Conservation (phyloP, 2,888 invertebrate species). For the Hecatera dysodea region DNA sequence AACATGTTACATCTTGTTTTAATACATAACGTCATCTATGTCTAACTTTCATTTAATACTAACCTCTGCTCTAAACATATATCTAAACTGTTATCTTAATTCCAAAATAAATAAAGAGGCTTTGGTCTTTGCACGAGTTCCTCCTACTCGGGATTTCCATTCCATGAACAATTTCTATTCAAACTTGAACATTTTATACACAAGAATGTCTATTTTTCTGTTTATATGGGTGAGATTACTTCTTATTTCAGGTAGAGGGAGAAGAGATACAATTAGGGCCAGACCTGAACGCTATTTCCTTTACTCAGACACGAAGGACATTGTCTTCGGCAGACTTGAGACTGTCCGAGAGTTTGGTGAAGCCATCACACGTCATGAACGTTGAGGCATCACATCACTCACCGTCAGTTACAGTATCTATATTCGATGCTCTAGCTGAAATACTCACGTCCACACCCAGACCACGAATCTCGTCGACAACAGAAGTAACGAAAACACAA, state of each 20-base stretch:
- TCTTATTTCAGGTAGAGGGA: slow-evolving; percentile 91
- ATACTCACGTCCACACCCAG: slow-evolving; percentile 90
- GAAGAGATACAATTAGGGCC: slow-evolving; percentile 90
- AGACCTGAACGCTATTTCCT: slow-evolving; percentile 88
- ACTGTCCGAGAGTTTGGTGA: slow-evolving; percentile 87
- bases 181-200: slow-evolving; percentile 62
- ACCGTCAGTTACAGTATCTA: slow-evolving; percentile 91
- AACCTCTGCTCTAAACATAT: slow-evolving; percentile 63
- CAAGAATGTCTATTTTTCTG: slow-evolving; percentile 76
- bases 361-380: slow-evolving; percentile 88
- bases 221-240: slow-evolving; percentile 90
- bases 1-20: slow-evolving; percentile 81
- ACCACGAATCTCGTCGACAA: slow-evolving; percentile 85
- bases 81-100: slow-evolving; percentile 73
- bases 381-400: slow-evolving; percentile 91
- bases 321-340: slow-evolving; percentile 87
- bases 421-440: slow-evolving; percentile 91
- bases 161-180: slow-evolving; percentile 63
- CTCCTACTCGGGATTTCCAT: slow-evolving; percentile 69
- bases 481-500: slow-evolving; percentile 83
- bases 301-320: slow-evolving; percentile 88
- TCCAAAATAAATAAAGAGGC: slow-evolving; percentile 88
- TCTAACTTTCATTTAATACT: slow-evolving; percentile 68
- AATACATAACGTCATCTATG: slow-evolving; percentile 72
- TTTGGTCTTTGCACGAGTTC: slow-evolving; percentile 88